Base-by-base conservation (phyloP, 2,888 invertebrate species). In the Cephus sareptanus region DNA sequence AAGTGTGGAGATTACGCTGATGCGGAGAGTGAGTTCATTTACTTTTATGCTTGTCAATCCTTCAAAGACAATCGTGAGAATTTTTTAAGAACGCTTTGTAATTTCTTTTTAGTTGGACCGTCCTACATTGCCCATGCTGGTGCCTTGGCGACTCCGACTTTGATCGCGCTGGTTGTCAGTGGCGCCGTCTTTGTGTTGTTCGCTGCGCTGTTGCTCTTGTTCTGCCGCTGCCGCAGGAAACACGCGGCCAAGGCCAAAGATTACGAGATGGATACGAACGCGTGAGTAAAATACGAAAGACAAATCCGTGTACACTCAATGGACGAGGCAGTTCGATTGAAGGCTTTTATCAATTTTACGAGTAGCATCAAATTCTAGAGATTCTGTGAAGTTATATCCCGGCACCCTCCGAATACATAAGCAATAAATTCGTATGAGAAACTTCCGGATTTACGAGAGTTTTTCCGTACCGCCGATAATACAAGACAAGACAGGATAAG, bases 141-240 rank as follows among this genome's bases (percentile, higher is more conserved):
- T 68, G 94, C 95, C 0, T 92, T 97, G 75, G 94, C 96, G 68
- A 96, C 96, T 69, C 96, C 96, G 35, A 96, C 96, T 1, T 90
- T 96, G 83, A 95, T 96, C 81, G 96, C 95, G 33, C 95, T 96
- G 84, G 94, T 96, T 81, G 95, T 96, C 34, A 96, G 96, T 74
- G 95, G 96, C 85, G 94, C 96, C 79, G 96, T 97, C n/a, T 96
- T 96, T 86, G 93, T 96, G 6, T 92, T 97, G 1, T 96, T 96
- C 89, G 94, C 95, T 70, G 95, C 95, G 23, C 92, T 97, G 11
- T 92, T 97, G 79, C 93, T 97, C 85, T 94, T 97, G 89, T 97
- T 97, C 93, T 97, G 97, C 89, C 95, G 96, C 80, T 96, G 97
- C 92, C 96, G 96, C 87, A 94, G 96, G 80, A 96, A 96, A 91